Evolutionary conservation across 2,888 invertebrate species (phyloP), one percentile per base, ranked within the genome.

Genomic region (Hirtodrosophila duncani): DNA sequence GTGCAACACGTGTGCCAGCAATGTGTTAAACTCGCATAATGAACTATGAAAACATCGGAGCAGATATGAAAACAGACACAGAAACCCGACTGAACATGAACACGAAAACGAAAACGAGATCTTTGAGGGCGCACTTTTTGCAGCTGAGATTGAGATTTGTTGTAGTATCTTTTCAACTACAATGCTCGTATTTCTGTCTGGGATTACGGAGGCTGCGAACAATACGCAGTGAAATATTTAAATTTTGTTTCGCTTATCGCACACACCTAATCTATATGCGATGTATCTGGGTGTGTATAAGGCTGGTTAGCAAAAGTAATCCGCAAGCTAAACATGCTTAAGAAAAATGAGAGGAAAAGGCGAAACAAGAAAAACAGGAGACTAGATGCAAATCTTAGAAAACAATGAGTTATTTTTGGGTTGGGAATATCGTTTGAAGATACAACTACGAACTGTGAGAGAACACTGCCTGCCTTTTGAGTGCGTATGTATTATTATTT

Each of bases 311-410:
- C 52, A 45, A 57, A 51, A 65, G 34, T 67, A 69, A 66, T 69
- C 69, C 61, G 51, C 59, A 67, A 63, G 63, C 45, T 51, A 63
- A 67, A 66, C 57, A 63, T 50, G 44, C 29, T 42, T 30, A 52
- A 16, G 27, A 42, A 29, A 13, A 33, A 45, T 41, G 44, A n/a
- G n/a, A n/a, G n/a, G n/a, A n/a, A n/a, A n/a, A n/a, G n/a, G n/a
- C n/a, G 33, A 37, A 53, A 39, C 43, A 63, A 60, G 55, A n/a
- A n/a, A n/a, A n/a, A n/a, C n/a, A n/a, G n/a, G n/a, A n/a, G n/a
- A 21, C 24, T 59, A 59, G 58, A 70, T 70, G 65, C 61, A 70
- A 70, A 70, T 70, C 70, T 63, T 57, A 61, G 42, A 67, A 53
- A 65, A 67, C 67, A 70, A 67, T 67, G 50, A 10, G 8, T 38